Conservation (phyloP, 1,140 invertebrate species). For the Bombus soroeensis region DNA sequence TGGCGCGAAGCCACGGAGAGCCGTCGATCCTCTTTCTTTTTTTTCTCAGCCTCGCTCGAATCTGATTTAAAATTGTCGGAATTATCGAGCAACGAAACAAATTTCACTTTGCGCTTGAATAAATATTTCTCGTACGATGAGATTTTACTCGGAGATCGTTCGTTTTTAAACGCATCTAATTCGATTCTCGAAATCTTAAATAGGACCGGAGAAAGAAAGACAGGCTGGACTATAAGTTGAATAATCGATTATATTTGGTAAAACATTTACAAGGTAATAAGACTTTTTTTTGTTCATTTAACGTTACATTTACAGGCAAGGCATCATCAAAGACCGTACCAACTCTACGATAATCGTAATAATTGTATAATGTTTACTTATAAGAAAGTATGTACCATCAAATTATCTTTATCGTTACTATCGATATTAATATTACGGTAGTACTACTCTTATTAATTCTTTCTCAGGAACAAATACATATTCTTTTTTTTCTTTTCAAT, state of each 20-base stretch:
- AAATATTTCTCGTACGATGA: no score
- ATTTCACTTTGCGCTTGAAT: no score
- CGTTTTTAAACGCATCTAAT: not conserved
- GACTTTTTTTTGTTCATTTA: conserved; percentile 79
- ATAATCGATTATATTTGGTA: conserved; percentile 83
- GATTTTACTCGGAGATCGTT: no score
- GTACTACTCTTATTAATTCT: conserved; percentile 75
- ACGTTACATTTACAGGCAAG: conserved; percentile 83
- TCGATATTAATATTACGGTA: conserved; percentile 77
- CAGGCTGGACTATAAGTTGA: conserved; percentile 72
- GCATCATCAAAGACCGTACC: conserved; percentile 82
- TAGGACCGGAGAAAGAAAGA: not conserved
- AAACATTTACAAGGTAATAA: conserved; percentile 83
- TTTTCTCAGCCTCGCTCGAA: not conserved
- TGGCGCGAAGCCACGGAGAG: not conserved
- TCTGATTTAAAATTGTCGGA: not conserved
- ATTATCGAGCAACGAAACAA: no score
- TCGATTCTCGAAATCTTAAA: not conserved
- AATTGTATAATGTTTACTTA: conserved; percentile 79
- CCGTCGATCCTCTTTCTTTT: not conserved
- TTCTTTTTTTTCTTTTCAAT: conserved; percentile 52
- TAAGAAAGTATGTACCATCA: conserved; percentile 81
- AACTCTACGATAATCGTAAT: conserved; percentile 81
- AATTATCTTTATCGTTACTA: conserved; percentile 79
- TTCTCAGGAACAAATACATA: conserved; percentile 80